Base-by-base conservation (phyloP, 1,140 invertebrate genomes). In the Pogonus chalceus region DNA sequence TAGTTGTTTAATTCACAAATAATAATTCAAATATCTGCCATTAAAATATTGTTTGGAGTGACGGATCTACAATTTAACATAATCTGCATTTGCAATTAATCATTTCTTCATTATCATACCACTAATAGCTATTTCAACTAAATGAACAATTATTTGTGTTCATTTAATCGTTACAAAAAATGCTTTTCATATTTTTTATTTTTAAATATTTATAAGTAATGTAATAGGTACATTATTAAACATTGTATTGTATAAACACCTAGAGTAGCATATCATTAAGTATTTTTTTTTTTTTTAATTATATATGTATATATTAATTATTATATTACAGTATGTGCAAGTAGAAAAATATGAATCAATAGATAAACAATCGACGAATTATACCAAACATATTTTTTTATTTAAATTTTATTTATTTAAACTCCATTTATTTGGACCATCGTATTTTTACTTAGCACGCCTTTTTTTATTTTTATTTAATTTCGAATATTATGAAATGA, bases 311-410 rank as follows among this genome's bases (percentile, higher is more conserved):
- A 43, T 43, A n/a, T 46, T 35, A 46, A 58, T 61, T 46, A 53
- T 46, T 60, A 58, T 61, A 47, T 61, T 68, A 68, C 64, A 66
- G 54, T 65, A 63, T 65, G 67, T 67, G 67, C 65, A 65, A 66
- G 66, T 69, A 68, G 66, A 69, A 68, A 69, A 69, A 68, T 68
- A 68, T 65, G 55, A 62, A 62, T 64, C 56, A 56, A 47, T 56
- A 50, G 55, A 56, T 47, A 47, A 55, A 55, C 49, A 51, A 55
- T 43, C 37, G 37, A 7, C 37, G 37, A 43, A 43, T 16, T 16
- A 43, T 43, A 43, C 37, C 37, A 43, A 16, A 43, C 37, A 18
- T 43, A 43, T 7, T n/a, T n/a, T n/a, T n/a, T n/a, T n/a, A n/a
- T n/a, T n/a, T 43, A 43, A 43, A 43, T 7, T 43, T 43, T 16